A percentile compares a stretch with the other conserved stretches of the same genome.
Evolutionary conservation across 2,797 vertebrate species (phyloP).

Genomic region (Thalassophryne amazonica): DNA sequence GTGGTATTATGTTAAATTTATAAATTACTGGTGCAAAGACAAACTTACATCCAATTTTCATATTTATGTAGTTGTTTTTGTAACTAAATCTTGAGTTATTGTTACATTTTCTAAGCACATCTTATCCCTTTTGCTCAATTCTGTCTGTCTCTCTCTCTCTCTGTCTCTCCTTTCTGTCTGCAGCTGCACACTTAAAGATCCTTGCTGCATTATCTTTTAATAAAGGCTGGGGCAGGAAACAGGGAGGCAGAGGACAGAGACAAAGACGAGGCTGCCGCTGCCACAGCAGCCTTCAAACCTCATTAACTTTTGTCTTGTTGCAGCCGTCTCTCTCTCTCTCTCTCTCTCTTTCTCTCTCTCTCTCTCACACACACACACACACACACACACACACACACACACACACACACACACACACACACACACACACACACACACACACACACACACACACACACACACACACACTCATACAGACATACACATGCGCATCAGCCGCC

Average conservation of each 20-base stretch:
- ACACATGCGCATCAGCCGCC: constrained; percentile 10
- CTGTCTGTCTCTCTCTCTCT: neutral
- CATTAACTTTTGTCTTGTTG: constrained; percentile 83
- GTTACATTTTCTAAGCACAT: neutral
- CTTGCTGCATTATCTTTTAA: constrained; percentile 75
- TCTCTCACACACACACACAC: constrained; percentile 2
- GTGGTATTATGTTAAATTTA: no score
- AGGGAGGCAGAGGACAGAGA: constrained; percentile 71
- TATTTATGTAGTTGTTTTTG: no score
- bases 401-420: neutral
- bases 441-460: neutral
- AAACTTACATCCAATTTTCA: no score
- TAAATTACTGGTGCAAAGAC: no score
- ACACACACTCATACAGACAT: neutral
- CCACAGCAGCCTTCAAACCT: constrained; percentile 79
- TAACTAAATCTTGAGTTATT: no score
- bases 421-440: neutral
- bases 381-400: neutral
- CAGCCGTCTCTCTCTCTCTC: constrained; percentile 36
- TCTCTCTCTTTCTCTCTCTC: constrained; percentile 20
- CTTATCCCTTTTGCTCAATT: constrained; percentile 18
- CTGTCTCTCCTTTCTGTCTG: constrained; percentile 50
- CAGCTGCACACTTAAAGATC: constrained; percentile 80
- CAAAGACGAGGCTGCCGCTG: constrained; percentile 70
- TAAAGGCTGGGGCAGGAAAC: constrained; percentile 74